Evolutionary conservation across 2,113 vertebrate genomes (phyloP).

Genomic region (Halcyon senegalensis): DNA sequence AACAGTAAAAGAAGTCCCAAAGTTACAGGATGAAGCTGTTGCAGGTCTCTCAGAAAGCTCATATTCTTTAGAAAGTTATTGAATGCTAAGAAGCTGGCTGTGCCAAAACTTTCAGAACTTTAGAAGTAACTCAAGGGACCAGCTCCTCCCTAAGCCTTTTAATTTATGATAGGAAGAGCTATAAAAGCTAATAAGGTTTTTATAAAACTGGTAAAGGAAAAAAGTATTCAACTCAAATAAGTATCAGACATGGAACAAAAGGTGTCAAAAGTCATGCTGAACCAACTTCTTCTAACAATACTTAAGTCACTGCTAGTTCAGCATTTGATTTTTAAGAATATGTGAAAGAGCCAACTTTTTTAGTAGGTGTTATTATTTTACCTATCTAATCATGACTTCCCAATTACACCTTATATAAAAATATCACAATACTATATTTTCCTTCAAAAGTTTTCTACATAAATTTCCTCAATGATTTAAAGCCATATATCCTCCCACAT

Average conservation of each 20-base stretch:
- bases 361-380: background rate
- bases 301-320: background rate
- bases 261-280: conserved; percentile 22
- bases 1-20: background rate
- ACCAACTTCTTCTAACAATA: background rate
- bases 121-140: conserved; percentile 4
- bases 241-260: conserved; percentile 1
- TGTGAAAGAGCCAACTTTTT: background rate
- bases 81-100: background rate
- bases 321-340: background rate
- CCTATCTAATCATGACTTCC: background rate
- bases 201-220: background rate
- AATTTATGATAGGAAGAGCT: conserved; percentile 56
- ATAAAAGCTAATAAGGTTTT: conserved; percentile 46
- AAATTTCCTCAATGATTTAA: background rate
- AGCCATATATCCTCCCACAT: background rate
- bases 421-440: background rate
- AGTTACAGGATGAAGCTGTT: conserved; percentile 26
- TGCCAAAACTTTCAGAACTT: conserved; percentile 23
- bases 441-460: background rate
- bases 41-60: conserved; percentile 16
- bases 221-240: background rate
- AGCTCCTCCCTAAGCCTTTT: conserved; percentile 50
- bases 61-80: conserved; percentile 10
- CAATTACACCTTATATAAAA: background rate